Base-by-base conservation (phyloP, 92 coral and sea anemone species). In the Pocillopora grandis region DNA sequence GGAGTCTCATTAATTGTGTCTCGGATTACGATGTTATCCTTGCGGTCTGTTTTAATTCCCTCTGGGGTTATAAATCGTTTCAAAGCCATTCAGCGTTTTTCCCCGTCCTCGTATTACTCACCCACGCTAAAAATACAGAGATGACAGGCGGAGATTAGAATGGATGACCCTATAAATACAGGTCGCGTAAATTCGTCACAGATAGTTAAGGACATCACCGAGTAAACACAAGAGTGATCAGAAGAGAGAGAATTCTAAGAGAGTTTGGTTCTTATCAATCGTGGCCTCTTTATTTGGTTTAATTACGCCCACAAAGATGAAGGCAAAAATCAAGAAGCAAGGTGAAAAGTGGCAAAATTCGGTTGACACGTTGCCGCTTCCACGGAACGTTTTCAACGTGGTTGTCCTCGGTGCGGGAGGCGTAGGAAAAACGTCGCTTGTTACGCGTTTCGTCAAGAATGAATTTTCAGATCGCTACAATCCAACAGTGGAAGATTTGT, bases 381-480 rank as follows among this genome's bases (percentile, higher is more conserved):
- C 52, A 42, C 52, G 52, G 8, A 42, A 42, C 52, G 52, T 42
- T 42, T 93, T 92, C 37, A 89, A 89, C 80, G 91, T 97, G 62
- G 99, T 97, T 17, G 95, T 92, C 7, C 92, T 97, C 13, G 99
- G 99, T 14, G 88, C 99, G 2, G 92, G 98, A 23, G 98, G 99
- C 36, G 99, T 97, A 19, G 99, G 99, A 5, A 97, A 97, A 72
- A 94, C 98, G 13, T 92, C 98, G 49, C 91, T 97, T 17, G 87
- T 94, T 23, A 79, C 85, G 61, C 91, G 94, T n/a, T 97, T 92
- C 75, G 92, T 92, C 13, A 84, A 72, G 37, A 89, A 90, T 73
- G 88, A 76, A 49, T 97, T 97, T 71, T 84, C 93, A 11, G 92
- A 86, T 55, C 72, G 85, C 37, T 92, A 97, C 79, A 76, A 75